Evolutionary conservation across 37 sponge, comb jelly and placozoan genomes (phyloP).

Genomic region (Agelas oroides): DNA sequence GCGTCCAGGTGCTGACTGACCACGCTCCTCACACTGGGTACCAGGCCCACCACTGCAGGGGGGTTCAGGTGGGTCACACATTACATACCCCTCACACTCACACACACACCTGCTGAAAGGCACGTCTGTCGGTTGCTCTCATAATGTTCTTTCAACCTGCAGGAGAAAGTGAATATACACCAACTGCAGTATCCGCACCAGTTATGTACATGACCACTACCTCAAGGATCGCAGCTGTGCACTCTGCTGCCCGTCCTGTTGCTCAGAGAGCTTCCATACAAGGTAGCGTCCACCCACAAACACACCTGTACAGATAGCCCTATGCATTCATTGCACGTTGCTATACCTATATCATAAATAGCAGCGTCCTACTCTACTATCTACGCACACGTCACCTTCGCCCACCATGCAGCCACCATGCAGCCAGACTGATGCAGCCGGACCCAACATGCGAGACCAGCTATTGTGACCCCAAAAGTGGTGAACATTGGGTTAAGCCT

Average conservation of each 20-base stretch:
- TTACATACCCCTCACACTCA: neutral
- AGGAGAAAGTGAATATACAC: neutral
- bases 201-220: neutral
- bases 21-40: slow-evolving; percentile 1
- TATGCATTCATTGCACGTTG: neutral
- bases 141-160: slow-evolving; percentile 35
- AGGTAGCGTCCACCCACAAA: neutral
- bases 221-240: neutral
- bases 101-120: neutral
- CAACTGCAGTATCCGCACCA: neutral
- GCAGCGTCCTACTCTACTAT: too few relatives aligned
- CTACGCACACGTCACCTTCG: too few relatives aligned
- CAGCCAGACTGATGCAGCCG: too few relatives aligned
- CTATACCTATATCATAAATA: too few relatives aligned
- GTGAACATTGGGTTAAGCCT: too few relatives aligned
- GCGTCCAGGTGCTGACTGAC: slow-evolving; percentile 12
- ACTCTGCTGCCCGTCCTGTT: neutral
- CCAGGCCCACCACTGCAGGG: neutral
- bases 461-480: too few relatives aligned
- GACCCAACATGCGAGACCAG: too few relatives aligned
- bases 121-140: slow-evolving; percentile 21
- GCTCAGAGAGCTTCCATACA: neutral
- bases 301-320: neutral
- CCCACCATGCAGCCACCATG: too few relatives aligned
- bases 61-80: too few relatives aligned